These are phyloP conservation scores for Sminthurides bifidus DNA, from an alignment of 1,140 invertebrate species.

Conservation along the genomic window DNA sequence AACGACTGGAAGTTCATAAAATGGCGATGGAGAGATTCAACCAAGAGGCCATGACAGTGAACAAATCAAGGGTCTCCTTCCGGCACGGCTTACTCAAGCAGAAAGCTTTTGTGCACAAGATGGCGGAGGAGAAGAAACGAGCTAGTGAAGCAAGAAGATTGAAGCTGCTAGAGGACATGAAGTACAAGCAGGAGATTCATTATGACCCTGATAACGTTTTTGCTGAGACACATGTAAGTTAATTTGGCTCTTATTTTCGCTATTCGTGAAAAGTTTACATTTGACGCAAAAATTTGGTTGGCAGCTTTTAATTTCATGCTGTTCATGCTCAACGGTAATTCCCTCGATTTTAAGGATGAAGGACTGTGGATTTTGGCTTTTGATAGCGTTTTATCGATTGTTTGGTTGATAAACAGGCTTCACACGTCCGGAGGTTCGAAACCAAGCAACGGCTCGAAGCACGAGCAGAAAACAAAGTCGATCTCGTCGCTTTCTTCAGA, in stretches of 20 bases:
- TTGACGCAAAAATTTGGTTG: too few relatives aligned
- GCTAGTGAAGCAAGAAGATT: neutral
- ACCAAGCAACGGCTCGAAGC: neutral
- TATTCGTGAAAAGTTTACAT: too few relatives aligned
- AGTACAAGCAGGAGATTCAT: conserved; percentile 22
- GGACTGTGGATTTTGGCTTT: too few relatives aligned
- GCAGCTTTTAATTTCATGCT: too few relatives aligned
- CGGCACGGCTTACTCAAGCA: conserved; percentile 7
- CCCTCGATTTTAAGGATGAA: too few relatives aligned
- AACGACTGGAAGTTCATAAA: neutral
- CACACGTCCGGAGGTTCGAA: conserved; percentile 14
- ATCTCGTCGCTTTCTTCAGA: conserved; percentile 20
- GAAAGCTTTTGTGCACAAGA: neutral
- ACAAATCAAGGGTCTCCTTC: conserved; percentile 4
- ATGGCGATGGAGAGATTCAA: conserved; percentile 1
- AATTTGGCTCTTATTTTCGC: too few relatives aligned
- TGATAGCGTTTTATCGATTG: too few relatives aligned
- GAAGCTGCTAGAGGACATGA: conserved; percentile 13
- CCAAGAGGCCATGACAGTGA: neutral
- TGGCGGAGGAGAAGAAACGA: conserved; percentile 9
- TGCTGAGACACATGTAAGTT: conserved; percentile 21
- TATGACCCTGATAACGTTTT: conserved; percentile 22
- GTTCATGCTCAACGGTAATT: too few relatives aligned
- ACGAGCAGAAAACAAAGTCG: conserved; percentile 6
- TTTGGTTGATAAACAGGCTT: too few relatives aligned